These are phyloP conservation scores for Lysandra bellargus DNA, from an alignment of 2,888 invertebrate species.

Conservation along the genomic window DNA sequence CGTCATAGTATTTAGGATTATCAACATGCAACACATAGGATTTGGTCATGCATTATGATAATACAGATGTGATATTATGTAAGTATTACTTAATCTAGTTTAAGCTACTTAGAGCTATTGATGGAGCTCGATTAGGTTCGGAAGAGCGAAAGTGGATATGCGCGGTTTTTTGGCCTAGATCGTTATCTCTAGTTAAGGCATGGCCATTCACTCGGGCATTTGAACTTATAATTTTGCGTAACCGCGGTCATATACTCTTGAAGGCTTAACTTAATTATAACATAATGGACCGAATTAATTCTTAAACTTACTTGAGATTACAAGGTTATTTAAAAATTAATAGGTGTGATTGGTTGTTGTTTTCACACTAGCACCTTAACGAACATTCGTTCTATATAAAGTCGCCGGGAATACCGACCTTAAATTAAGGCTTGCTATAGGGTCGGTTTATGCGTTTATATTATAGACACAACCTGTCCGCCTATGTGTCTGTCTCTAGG, in stretches of 20 bases:
- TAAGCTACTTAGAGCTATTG: slow-evolving; percentile 6
- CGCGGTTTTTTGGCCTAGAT: slow-evolving; percentile 50
- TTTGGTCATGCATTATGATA: not conserved
- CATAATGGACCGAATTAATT: slow-evolving; percentile 4
- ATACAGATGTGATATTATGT: not conserved
- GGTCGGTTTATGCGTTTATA: too few relatives aligned
- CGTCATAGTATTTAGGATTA: not conserved
- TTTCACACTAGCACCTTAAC: too few relatives aligned
- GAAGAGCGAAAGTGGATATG: slow-evolving; percentile 65
- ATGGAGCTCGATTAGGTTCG: slow-evolving; percentile 34
- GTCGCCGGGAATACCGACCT: too few relatives aligned
- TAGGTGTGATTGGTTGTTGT: not conserved
- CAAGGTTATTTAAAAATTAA: not conserved
- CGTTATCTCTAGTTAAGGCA: slow-evolving; percentile 40
- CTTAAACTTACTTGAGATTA: not conserved
- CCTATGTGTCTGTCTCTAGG: too few relatives aligned
- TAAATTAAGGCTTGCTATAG: too few relatives aligned
- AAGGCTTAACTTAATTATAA: slow-evolving; percentile 35
- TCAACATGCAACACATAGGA: not conserved
- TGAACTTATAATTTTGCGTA: slow-evolving; percentile 41
- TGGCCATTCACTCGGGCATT: slow-evolving; percentile 43
- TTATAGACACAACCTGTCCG: too few relatives aligned
- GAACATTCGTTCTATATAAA: not conserved
- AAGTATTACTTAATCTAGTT: slow-evolving; percentile 3
- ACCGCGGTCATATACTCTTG: slow-evolving; percentile 31